Evolutionary conservation across 2,888 invertebrate genomes (phyloP).

Genomic region (Craniophora ligustri): DNA sequence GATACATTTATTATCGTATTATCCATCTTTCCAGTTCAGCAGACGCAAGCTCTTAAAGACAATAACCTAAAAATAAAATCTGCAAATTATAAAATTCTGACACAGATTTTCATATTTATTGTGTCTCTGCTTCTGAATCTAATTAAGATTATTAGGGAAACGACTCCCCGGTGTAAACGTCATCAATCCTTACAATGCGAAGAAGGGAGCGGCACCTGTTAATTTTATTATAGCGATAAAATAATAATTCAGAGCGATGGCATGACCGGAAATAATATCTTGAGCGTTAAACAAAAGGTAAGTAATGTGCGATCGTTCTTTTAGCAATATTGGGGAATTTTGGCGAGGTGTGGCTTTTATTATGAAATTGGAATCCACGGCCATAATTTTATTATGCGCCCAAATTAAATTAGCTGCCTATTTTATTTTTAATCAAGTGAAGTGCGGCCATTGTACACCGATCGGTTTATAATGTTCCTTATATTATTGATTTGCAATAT

Average conservation of each 20-base stretch:
- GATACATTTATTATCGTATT: too few species aligned
- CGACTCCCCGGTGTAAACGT: slow-evolving; percentile 40
- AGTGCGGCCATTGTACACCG: slow-evolving; percentile 52
- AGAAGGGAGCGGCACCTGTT: slow-evolving; percentile 57
- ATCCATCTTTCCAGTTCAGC: too few species aligned
- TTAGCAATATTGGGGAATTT: slow-evolving; percentile 79
- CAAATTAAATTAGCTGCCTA: slow-evolving; percentile 72
- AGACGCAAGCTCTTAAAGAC: too few species aligned
- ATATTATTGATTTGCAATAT: not conserved
- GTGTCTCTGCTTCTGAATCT: slow-evolving; percentile 25
- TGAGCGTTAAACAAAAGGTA: slow-evolving; percentile 78
- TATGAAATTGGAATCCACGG: slow-evolving; percentile 67
- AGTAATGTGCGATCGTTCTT: slow-evolving; percentile 78
- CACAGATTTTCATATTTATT: slow-evolving; percentile 34
- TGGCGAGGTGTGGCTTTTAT: slow-evolving; percentile 76
- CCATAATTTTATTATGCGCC: slow-evolving; percentile 70
- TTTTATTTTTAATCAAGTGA: slow-evolving; percentile 77
- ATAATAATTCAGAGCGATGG: slow-evolving; percentile 79
- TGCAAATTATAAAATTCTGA: not conserved
- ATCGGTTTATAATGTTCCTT: slow-evolving; percentile 16
- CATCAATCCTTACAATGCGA: slow-evolving; percentile 49
- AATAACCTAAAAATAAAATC: too few species aligned
- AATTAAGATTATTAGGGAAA: slow-evolving; percentile 48
- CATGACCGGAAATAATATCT: slow-evolving; percentile 85
- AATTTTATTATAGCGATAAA: slow-evolving; percentile 79